A percentile compares a stretch with the other conserved stretches of the same genome.
phyloP scores from a whole-genome alignment of 2,113 vertebrate genomes.

The Petrocephalus zakoni region DNA sequence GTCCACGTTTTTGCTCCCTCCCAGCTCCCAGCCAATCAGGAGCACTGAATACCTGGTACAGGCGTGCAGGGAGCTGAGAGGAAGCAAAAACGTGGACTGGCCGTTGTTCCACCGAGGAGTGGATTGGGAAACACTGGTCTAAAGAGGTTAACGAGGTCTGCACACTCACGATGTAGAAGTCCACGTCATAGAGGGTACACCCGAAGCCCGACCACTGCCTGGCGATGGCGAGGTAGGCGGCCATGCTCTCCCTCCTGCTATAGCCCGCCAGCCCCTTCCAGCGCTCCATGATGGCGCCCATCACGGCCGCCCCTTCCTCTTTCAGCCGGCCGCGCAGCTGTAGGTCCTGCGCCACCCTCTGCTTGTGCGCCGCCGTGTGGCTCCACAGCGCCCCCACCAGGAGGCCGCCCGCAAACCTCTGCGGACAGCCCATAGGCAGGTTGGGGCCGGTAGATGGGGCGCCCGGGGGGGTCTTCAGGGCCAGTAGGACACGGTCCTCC shows the following conservation, averaged over 20 bases:
- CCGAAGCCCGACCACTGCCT: slow-evolving; percentile 87
- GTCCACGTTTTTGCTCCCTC: too few species aligned
- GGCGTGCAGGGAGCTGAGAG: too few species aligned
- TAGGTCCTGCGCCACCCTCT: slow-evolving; percentile 69
- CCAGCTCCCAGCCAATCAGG: too few species aligned
- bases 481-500: slow-evolving; percentile 60
- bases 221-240: slow-evolving; percentile 78
- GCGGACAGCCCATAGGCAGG: slow-evolving; percentile 48
- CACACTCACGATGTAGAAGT: slow-evolving; percentile 79
- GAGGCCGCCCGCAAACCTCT: slow-evolving; percentile 63
- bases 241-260: slow-evolving; percentile 78
- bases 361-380: slow-evolving; percentile 65
- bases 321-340: slow-evolving; percentile 62
- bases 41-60: too few species aligned
- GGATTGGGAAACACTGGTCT: too few species aligned
- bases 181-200: slow-evolving; percentile 85
- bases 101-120: too few species aligned
- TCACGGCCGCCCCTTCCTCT: slow-evolving; percentile 69
- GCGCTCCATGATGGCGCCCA: slow-evolving; percentile 73
- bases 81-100: too few species aligned
- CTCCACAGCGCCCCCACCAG: slow-evolving; percentile 76
- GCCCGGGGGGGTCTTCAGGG: slow-evolving; percentile 40
- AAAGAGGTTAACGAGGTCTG: not conserved
- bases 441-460: slow-evolving; percentile 41
- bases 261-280: slow-evolving; percentile 83